A percentile compares a stretch with the other conserved stretches of the same genome.
These are phyloP conservation scores for Chamaedrilus cognettii DNA, from an alignment of 2,888 invertebrate genomes.

Conservation along the genomic window DNA sequence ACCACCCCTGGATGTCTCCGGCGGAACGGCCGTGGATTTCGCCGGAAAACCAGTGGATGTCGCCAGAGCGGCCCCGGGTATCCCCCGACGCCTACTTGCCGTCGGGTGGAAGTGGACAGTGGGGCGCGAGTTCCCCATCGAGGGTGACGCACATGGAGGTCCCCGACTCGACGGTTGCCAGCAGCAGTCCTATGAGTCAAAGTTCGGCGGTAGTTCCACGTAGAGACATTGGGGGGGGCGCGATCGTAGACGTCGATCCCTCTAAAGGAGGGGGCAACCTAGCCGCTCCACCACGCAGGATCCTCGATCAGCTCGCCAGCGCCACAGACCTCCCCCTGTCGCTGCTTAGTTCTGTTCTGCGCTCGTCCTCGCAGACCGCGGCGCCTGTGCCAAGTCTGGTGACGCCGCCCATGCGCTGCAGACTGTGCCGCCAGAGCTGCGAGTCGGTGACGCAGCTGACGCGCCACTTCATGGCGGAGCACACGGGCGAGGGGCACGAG, in stretches of 20 bases:
- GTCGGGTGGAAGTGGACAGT: too few relatives aligned
- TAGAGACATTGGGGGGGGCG: too few relatives aligned
- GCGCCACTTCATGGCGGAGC: slow-evolving; percentile 58
- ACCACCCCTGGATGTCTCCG: too few relatives aligned
- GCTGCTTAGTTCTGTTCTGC: slow-evolving; percentile 3
- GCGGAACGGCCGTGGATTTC: too few relatives aligned
- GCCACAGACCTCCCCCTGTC: not conserved
- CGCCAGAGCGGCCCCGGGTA: not conserved
- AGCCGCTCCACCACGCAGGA: not conserved
- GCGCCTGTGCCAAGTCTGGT: not conserved
- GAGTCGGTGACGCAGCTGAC: slow-evolving; percentile 51
- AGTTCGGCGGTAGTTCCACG: too few relatives aligned
- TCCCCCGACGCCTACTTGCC: too few relatives aligned
- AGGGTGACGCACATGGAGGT: not conserved
- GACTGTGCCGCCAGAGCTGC: slow-evolving; percentile 57
- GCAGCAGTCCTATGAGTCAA: not conserved
- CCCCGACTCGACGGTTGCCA: not conserved
- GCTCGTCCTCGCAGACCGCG: slow-evolving; percentile 12
- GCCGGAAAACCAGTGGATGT: too few relatives aligned
- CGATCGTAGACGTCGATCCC: too few relatives aligned
- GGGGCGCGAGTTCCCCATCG: not conserved
- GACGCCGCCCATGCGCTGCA: slow-evolving; percentile 49
- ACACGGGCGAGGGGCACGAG: slow-evolving; percentile 54
- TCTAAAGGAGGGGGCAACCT: too few relatives aligned
- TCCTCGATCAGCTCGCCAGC: not conserved